phyloP scores from a whole-genome alignment of 2,888 invertebrate genomes.

The Glaucopsyche alexis region DNA sequence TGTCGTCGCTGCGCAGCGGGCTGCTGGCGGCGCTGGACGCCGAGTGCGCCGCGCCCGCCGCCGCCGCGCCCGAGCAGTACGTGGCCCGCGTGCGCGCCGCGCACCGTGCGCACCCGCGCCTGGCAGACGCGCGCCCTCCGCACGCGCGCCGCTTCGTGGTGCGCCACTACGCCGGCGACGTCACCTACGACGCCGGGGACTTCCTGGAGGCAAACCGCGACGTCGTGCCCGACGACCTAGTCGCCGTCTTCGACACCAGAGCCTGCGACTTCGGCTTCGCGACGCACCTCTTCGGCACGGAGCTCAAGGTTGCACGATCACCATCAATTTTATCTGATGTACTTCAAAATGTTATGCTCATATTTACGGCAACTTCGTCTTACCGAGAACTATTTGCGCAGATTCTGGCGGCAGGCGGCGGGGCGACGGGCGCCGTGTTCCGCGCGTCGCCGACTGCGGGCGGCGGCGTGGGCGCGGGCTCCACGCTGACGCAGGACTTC shows the following conservation, averaged over 20 bases:
- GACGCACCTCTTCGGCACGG: conserved; percentile 96
- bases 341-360: too few species aligned
- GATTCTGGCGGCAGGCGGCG: conserved; percentile 82
- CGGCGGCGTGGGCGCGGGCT: conserved; percentile 83
- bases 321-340: too few species aligned
- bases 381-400: conserved; percentile 33
- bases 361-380: neutral
- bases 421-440: conserved; percentile 82
- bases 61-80: conserved; percentile 82
- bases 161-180: conserved; percentile 88
- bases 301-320: conserved; percentile 82
- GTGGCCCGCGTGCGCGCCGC: conserved; percentile 60
- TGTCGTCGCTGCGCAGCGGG: conserved; percentile 95
- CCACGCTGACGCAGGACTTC: conserved; percentile 96
- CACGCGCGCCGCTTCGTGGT: conserved; percentile 93
- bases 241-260: conserved; percentile 95
- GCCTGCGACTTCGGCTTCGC: conserved; percentile 98
- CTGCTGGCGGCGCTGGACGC: conserved; percentile 95
- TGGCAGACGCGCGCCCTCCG: conserved; percentile 88
- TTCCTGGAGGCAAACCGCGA: conserved; percentile 96
- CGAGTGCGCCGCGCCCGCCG: conserved; percentile 91
- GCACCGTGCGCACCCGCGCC: conserved; percentile 86
- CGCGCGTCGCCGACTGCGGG: conserved; percentile 84
- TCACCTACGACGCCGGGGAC: conserved; percentile 93
- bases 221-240: conserved; percentile 93